A percentile compares a stretch with the other conserved stretches of the same genome.
These are phyloP conservation scores for Disparrhopalites patrizii DNA, from an alignment of 2,888 invertebrate species.

Conservation along the genomic window DNA sequence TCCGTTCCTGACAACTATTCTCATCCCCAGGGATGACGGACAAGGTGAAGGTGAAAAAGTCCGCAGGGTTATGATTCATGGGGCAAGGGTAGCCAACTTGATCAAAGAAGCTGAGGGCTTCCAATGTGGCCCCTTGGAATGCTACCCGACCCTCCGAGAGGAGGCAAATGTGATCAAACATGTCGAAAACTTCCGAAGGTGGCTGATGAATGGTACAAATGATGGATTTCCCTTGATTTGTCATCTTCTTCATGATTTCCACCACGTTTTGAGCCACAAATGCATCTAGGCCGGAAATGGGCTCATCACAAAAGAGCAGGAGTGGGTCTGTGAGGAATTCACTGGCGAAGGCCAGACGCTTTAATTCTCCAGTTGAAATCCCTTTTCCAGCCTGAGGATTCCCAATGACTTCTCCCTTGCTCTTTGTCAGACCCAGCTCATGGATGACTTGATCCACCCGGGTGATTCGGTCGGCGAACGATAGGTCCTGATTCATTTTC, in stretches of 20 bases:
- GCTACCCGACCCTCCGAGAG: background rate
- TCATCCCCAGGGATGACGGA: background rate
- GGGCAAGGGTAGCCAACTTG: background rate
- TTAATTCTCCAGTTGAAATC: background rate
- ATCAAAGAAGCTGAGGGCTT: background rate
- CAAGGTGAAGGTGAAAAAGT: background rate
- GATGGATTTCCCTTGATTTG: background rate
- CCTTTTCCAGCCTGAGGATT: background rate
- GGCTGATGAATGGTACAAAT: slow-evolving; percentile 20
- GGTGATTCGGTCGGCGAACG: slow-evolving; percentile 67
- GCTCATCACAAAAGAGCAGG: slow-evolving; percentile 10
- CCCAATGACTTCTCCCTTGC: background rate
- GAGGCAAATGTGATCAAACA: slow-evolving; percentile 4
- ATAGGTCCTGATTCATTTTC: slow-evolving; percentile 73
- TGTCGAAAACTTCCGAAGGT: background rate
- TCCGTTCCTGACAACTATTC: background rate
- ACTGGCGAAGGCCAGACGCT: background rate
- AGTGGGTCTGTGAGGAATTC: background rate
- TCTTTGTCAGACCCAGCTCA: slow-evolving; percentile 54
- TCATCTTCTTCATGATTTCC: background rate
- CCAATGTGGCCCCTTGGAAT: background rate
- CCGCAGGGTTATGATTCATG: background rate
- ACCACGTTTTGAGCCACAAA: slow-evolving; percentile 4
- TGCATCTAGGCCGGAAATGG: background rate
- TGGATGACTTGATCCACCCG: slow-evolving; percentile 81